These are phyloP conservation scores for Drosophila lacertosa DNA, from an alignment of 1,140 invertebrate species.

Conservation along the genomic window DNA sequence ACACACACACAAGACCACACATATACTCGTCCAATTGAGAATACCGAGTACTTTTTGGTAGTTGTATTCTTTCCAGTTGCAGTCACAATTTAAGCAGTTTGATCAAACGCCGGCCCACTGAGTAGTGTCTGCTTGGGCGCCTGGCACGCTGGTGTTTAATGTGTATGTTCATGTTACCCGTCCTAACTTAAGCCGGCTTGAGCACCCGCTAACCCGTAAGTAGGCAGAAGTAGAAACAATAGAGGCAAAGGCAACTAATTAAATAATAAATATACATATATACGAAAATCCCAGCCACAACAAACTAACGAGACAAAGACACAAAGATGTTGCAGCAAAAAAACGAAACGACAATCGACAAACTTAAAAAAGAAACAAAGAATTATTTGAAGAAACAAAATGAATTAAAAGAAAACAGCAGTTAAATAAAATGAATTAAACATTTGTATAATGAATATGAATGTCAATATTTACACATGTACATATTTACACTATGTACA, in stretches of 20 bases:
- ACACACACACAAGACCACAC: neutral
- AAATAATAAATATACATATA: constrained; percentile 9
- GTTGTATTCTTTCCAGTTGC: neutral
- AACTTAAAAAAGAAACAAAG: constrained; percentile 23
- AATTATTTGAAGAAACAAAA: constrained; percentile 2
- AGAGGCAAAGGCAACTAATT: neutral
- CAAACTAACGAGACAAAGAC: constrained; percentile 33
- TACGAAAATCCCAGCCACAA: constrained; percentile 25
- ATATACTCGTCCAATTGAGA: too few species aligned
- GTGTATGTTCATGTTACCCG: constrained; percentile 29
- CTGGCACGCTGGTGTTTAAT: constrained; percentile 8
- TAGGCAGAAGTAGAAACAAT: neutral
- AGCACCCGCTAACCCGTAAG: constrained; percentile 22
- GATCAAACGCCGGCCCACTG: neutral
- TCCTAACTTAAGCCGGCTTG: constrained; percentile 40
- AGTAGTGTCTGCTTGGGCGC: neutral
- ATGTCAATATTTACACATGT: constrained; percentile 6
- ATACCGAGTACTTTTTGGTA: neutral
- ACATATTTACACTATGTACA: constrained; percentile 13
- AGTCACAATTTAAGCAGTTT: too few species aligned
- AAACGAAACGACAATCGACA: constrained; percentile 61
- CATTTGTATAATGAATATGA: constrained; percentile 36
- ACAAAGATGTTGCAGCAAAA: constrained; percentile 48
- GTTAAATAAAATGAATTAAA: constrained; percentile 12
- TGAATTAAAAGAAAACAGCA: constrained; percentile 17